Conservation (phyloP, 2,113 vertebrate genomes). For the Thryonomys swinderianus region DNA sequence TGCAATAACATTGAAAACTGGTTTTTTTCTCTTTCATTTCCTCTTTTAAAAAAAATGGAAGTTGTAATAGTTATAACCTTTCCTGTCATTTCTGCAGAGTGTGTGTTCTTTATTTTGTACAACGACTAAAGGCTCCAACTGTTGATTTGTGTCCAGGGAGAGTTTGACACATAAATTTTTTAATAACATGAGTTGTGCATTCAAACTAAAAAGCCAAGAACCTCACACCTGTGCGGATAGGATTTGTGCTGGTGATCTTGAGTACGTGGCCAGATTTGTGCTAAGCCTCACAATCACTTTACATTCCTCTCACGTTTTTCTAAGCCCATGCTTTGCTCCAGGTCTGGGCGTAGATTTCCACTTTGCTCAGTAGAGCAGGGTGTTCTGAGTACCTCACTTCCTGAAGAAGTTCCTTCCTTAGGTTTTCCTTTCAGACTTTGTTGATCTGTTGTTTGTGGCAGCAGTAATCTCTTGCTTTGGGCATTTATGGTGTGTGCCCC, state of each 20-base stretch:
- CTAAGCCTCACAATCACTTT: background rate
- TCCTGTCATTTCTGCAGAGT: background rate
- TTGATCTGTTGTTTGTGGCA: background rate
- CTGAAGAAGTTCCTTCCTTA: background rate
- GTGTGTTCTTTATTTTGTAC: background rate
- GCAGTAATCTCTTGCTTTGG: background rate
- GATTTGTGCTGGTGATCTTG: background rate
- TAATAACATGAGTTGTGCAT: background rate
- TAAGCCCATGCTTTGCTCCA: background rate
- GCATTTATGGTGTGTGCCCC: background rate
- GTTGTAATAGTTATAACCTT: background rate
- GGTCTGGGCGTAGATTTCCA: background rate
- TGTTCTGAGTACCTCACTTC: background rate
- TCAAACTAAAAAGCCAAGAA: background rate
- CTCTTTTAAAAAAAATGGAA: background rate
- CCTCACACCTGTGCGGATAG: fast-evolving
- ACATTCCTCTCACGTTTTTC: background rate
- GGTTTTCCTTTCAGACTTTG: background rate
- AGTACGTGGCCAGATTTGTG: background rate
- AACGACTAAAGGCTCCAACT: no score
- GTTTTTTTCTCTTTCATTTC: background rate
- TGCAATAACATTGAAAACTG: background rate
- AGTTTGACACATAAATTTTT: background rate
- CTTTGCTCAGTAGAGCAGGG: background rate
- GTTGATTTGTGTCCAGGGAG: background rate